Percentiles rank a stretch among this genome's conserved stretches.
phyloP scores from a whole-genome alignment of 2,888 invertebrate genomes.

The Oscheius sp. region DNA sequence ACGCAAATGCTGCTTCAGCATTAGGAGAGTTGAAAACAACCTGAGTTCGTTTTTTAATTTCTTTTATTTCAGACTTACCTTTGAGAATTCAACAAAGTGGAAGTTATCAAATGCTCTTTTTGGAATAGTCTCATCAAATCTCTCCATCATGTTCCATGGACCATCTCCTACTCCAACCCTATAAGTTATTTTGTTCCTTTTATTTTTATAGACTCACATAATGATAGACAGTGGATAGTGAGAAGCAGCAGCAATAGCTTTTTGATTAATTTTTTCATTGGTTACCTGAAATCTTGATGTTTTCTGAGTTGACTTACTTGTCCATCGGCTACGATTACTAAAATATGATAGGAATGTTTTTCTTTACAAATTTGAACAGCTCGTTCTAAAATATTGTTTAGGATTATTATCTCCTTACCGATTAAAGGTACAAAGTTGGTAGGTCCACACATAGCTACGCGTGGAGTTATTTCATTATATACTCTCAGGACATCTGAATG shows the following conservation, averaged over 20 bases:
- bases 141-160: constrained; percentile 74
- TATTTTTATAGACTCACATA: constrained; percentile 60
- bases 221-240: constrained; percentile 74
- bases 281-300: constrained; percentile 66
- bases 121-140: constrained; percentile 74
- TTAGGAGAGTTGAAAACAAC: constrained; percentile 70
- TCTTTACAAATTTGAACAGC: constrained; percentile 72
- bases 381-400: constrained; percentile 39
- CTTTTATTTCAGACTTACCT: constrained; percentile 53
- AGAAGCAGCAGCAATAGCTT: constrained; percentile 73
- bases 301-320: constrained; percentile 59
- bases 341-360: constrained; percentile 73
- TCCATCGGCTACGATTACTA: constrained; percentile 74
- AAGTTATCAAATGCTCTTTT: constrained; percentile 74
- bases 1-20: constrained; percentile 72
- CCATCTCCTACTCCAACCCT: constrained; percentile 75
- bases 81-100: constrained; percentile 74
- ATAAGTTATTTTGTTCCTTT: constrained; percentile 25
- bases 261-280: constrained; percentile 71
- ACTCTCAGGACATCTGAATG: constrained; percentile 72
- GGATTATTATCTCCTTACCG: constrained; percentile 39
- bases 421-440: constrained; percentile 75
- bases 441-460: constrained; percentile 73
- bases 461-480: constrained; percentile 72
- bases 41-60: constrained; percentile 37